Percentiles rank a stretch among this genome's conserved stretches.
Evolutionary conservation across 2,888 invertebrate genomes (phyloP).

Genomic region (Resseliella maxima): DNA sequence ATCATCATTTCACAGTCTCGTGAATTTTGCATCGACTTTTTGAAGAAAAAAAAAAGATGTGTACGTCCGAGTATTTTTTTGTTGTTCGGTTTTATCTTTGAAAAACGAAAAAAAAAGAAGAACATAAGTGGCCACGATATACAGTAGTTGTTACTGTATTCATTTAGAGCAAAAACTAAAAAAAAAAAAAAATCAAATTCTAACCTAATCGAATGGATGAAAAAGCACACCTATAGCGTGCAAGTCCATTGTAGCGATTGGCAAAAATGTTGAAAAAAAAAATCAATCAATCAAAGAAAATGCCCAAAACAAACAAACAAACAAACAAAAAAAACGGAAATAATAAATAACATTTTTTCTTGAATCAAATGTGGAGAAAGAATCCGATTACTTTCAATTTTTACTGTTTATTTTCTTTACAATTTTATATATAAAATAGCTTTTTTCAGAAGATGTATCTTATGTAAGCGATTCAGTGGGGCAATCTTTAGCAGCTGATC

Average conservation of each 20-base stretch:
- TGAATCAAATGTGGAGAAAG: not conserved
- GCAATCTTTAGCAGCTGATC: not conserved
- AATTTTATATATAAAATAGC: not conserved
- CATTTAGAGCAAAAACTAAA: constrained; percentile 3
- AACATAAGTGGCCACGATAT: not conserved
- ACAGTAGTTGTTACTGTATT: constrained; percentile 14
- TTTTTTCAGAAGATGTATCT: not conserved
- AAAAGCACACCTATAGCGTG: constrained; percentile 23
- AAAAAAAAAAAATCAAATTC: not conserved
- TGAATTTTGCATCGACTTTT: not conserved
- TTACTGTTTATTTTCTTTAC: not conserved
- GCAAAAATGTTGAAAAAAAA: not conserved
- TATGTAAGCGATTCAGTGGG: not conserved
- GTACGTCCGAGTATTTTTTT: not conserved
- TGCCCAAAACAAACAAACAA: constrained; percentile 12
- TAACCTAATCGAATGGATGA: constrained; percentile 2
- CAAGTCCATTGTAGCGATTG: constrained; percentile 32
- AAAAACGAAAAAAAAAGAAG: not conserved
- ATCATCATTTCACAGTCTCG: too few relatives aligned
- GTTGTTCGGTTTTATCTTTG: not conserved
- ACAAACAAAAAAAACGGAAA: not conserved
- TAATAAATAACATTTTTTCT: constrained; percentile 43
- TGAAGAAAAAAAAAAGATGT: not conserved
- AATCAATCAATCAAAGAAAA: not conserved
- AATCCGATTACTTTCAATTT: not conserved